Evolutionary conservation across 2,888 invertebrate genomes (phyloP).

Genomic region (Andrena chrysosceles): DNA sequence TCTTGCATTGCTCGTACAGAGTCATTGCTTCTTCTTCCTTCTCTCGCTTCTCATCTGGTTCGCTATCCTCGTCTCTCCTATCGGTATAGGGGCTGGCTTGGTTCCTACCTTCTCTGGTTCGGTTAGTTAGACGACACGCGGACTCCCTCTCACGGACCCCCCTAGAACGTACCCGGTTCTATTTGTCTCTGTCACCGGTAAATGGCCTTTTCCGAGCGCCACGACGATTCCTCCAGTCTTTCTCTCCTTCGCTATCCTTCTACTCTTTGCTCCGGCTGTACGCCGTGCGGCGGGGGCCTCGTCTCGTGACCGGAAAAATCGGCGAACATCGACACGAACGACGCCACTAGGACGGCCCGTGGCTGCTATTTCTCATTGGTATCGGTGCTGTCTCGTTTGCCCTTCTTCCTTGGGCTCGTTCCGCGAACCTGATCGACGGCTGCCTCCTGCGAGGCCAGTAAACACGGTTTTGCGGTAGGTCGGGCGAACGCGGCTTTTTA

Average conservation of each 20-base stretch:
- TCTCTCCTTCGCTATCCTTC: constrained; percentile 27
- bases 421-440: constrained; percentile 49
- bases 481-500: constrained; percentile 6
- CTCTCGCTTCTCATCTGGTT: constrained; percentile 13
- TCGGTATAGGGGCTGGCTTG: constrained; percentile 30
- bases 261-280: constrained; percentile 42
- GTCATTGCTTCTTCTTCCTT: constrained; percentile 36
- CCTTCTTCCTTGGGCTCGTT: constrained; percentile 31
- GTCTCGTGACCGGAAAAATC: constrained; percentile 63
- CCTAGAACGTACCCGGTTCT: constrained; percentile 71
- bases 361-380: constrained; percentile 61
- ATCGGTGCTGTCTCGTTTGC: constrained; percentile 50
- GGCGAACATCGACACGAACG: constrained; percentile 56
- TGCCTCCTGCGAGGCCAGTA: constrained; percentile 13
- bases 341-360: constrained; percentile 46
- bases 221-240: constrained; percentile 54
- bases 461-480: constrained; percentile 41
- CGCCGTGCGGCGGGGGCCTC: constrained; percentile 6
- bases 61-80: constrained; percentile 21
- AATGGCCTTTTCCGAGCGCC: constrained; percentile 73
- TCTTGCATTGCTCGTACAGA: constrained; percentile 42
- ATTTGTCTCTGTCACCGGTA: constrained; percentile 79
- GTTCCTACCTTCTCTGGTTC: constrained; percentile 44
- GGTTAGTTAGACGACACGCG: constrained; percentile 65
- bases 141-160: constrained; percentile 47